Percentiles rank a stretch among this genome's conserved stretches.
These are phyloP conservation scores for Thomomys bottae DNA, from an alignment of 2,113 vertebrate genomes.

Conservation along the genomic window DNA sequence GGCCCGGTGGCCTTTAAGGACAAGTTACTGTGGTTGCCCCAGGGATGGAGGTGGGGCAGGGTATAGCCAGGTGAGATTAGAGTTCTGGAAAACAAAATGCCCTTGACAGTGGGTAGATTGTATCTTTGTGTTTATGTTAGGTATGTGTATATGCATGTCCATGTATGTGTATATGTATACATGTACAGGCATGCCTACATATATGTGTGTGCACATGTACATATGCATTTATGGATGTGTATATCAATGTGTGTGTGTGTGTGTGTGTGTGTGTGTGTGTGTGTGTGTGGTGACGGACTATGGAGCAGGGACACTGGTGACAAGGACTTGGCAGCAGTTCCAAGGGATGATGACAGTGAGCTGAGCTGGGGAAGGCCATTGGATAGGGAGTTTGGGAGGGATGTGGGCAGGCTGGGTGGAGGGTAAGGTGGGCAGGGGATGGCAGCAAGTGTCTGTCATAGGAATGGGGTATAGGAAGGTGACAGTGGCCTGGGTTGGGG, in stretches of 20 bases:
- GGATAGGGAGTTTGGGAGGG: background rate
- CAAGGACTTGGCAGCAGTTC: background rate
- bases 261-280: background rate
- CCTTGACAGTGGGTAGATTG: background rate
- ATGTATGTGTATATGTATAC: background rate
- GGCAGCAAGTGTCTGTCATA: background rate
- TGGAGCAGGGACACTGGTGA: background rate
- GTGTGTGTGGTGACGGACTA: background rate
- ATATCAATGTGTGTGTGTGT: background rate
- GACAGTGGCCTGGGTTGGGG: background rate
- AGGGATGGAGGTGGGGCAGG: background rate
- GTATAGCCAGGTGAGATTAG: background rate
- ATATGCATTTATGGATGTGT: too few relatives aligned
- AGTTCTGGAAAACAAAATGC: constrained; percentile 8
- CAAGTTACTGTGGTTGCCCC: background rate
- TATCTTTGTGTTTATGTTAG: background rate
- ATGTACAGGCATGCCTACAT: too few relatives aligned
- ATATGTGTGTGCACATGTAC: background rate
- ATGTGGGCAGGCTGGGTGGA: background rate
- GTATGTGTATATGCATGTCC: rapidly evolving
- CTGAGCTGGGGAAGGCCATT: background rate
- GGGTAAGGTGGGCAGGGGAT: background rate
- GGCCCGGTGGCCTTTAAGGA: background rate
- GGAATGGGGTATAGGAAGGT: background rate
- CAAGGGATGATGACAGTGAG: background rate